phyloP scores from a whole-genome alignment of 2,888 invertebrate species.

The Sminthurides aquaticus region DNA sequence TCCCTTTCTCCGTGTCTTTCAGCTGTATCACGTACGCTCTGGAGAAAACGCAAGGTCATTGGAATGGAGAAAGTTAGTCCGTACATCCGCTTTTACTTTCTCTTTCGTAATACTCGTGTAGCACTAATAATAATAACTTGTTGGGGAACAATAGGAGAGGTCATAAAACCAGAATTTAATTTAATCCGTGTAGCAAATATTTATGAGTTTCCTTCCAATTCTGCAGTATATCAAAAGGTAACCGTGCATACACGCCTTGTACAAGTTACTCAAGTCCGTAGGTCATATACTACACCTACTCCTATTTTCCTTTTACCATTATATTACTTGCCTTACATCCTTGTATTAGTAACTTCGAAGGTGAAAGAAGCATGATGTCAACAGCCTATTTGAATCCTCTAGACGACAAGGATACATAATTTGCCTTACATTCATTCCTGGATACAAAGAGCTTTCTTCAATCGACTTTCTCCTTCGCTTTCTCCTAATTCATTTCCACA shows the following conservation, averaged over 20 bases:
- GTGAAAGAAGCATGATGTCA: neutral
- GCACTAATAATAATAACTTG: constrained; percentile 6
- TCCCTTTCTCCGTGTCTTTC: too few relatives aligned
- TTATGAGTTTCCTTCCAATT: constrained; percentile 11
- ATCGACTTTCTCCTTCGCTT: neutral
- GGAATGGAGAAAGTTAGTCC: too few relatives aligned
- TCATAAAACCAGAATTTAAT: constrained; percentile 15
- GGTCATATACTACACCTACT: too few relatives aligned
- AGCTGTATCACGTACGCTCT: too few relatives aligned
- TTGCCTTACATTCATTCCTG: neutral
- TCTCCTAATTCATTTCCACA: neutral
- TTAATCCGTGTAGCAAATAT: constrained; percentile 14
- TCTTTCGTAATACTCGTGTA: too few relatives aligned
- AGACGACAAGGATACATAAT: too few relatives aligned
- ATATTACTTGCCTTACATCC: neutral
- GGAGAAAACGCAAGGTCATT: too few relatives aligned
- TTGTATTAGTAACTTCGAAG: neutral
- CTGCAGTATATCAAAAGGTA: too few relatives aligned
- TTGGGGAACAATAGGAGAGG: neutral
- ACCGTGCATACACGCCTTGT: too few relatives aligned
- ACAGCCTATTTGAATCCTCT: neutral
- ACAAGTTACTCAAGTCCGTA: too few relatives aligned
- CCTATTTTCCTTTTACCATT: neutral
- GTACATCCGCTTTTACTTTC: too few relatives aligned
- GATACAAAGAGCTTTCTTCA: neutral